These are phyloP conservation scores for Rhopalosiphum nymphaeae DNA, from an alignment of 2,888 invertebrate species.

Conservation along the genomic window DNA sequence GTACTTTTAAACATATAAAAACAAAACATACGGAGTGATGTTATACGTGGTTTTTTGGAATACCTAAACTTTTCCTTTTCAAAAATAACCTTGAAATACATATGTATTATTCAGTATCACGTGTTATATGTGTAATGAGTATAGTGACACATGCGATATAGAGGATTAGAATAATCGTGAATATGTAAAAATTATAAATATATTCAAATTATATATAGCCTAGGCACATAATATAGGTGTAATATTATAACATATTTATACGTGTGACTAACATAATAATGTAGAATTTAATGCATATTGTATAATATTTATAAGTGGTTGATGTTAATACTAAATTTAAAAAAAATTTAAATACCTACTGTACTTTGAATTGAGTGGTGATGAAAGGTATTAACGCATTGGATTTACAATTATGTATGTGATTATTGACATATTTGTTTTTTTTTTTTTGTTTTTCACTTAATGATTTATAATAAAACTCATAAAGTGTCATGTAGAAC, in stretches of 20 bases:
- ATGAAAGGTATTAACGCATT: background rate
- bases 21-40: background rate
- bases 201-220: background rate
- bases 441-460: background rate
- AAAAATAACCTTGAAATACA: background rate
- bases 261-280: background rate
- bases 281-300: background rate
- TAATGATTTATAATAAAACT: background rate
- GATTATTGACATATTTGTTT: background rate
- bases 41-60: background rate
- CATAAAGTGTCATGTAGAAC: background rate
- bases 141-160: background rate
- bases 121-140: background rate
- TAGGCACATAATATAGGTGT: background rate
- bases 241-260: background rate
- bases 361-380: background rate
- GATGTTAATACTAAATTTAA: background rate
- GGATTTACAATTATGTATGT: background rate
- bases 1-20: background rate
- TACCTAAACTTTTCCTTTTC: background rate
- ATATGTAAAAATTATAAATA: background rate
- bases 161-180: background rate
- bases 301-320: background rate
- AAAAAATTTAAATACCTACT: background rate
- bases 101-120: background rate